Evolutionary conservation across 2,888 invertebrate genomes (phyloP).

Genomic region (Lochmaea crataegi): DNA sequence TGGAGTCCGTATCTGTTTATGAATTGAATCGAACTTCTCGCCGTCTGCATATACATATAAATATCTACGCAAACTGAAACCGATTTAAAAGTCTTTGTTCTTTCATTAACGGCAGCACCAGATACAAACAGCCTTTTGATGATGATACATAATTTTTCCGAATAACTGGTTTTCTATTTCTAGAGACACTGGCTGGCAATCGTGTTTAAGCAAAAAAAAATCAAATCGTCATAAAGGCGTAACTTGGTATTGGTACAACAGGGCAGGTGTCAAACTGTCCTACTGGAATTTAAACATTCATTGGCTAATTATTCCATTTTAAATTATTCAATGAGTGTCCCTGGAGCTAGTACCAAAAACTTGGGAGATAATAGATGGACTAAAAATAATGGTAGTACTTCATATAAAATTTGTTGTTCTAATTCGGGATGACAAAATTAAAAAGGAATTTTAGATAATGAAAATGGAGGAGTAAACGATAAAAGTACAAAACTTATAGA

Average conservation of each 20-base stretch:
- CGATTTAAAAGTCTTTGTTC: conserved; percentile 34
- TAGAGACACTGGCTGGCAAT: conserved; percentile 12
- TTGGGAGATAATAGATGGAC: too few relatives aligned
- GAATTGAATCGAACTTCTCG: not conserved
- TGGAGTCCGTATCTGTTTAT: not conserved
- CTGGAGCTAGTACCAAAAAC: too few relatives aligned
- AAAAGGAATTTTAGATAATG: too few relatives aligned
- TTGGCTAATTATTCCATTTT: too few relatives aligned
- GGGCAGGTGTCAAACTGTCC: too few relatives aligned
- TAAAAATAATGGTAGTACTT: too few relatives aligned
- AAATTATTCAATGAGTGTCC: too few relatives aligned
- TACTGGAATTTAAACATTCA: too few relatives aligned
- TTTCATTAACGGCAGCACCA: conserved; percentile 32
- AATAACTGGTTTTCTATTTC: conserved; percentile 39
- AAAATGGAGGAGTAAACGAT: too few relatives aligned
- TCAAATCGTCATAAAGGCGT: not conserved
- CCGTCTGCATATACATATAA: not conserved
- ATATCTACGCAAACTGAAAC: conserved; percentile 17
- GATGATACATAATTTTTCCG: conserved; percentile 35
- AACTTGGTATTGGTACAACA: not conserved
- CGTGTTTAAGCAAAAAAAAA: conserved; percentile 5
- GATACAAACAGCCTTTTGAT: conserved; percentile 30
- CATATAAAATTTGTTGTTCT: too few relatives aligned
- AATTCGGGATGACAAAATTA: too few relatives aligned
- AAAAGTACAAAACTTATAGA: too few relatives aligned